Percentiles rank a stretch among this genome's conserved stretches.
These are phyloP conservation scores for Sinotaia quadrata DNA, from an alignment of 2,888 invertebrate species.

Conservation along the genomic window DNA sequence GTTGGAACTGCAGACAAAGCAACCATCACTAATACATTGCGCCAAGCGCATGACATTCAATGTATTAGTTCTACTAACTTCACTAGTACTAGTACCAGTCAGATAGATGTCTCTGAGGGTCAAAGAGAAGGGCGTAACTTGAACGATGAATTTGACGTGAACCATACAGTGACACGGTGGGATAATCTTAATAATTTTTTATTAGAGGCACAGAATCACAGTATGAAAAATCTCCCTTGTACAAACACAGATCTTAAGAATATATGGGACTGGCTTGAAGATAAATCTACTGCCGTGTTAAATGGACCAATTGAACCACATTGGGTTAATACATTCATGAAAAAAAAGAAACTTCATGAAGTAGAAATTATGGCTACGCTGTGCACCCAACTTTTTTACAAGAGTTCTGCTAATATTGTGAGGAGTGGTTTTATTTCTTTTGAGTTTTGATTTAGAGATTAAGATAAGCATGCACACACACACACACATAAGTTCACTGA, in stretches of 20 bases:
- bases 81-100: background rate
- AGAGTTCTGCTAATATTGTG: slow-evolving; percentile 48
- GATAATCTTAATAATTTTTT: slow-evolving; percentile 24
- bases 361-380: slow-evolving; percentile 61
- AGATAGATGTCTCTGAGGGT: background rate
- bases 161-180: background rate
- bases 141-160: background rate
- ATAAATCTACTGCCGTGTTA: background rate
- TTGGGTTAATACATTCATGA: slow-evolving; percentile 58
- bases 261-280: background rate
- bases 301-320: slow-evolving; percentile 12
- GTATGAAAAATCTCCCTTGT: slow-evolving; percentile 18
- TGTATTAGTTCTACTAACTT: background rate
- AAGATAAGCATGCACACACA: no score
- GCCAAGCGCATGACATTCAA: background rate
- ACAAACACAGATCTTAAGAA: background rate
- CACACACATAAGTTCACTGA: no score
- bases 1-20: background rate
- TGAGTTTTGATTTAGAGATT: no score
- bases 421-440: slow-evolving; percentile 31
- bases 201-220: slow-evolving; percentile 16
- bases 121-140: background rate
- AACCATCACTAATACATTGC: no score
- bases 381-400: slow-evolving; percentile 49
- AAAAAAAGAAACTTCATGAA: slow-evolving; percentile 67